Evolutionary conservation across 2,888 invertebrate genomes (phyloP).

Genomic region (Ypsolopha sequella): DNA sequence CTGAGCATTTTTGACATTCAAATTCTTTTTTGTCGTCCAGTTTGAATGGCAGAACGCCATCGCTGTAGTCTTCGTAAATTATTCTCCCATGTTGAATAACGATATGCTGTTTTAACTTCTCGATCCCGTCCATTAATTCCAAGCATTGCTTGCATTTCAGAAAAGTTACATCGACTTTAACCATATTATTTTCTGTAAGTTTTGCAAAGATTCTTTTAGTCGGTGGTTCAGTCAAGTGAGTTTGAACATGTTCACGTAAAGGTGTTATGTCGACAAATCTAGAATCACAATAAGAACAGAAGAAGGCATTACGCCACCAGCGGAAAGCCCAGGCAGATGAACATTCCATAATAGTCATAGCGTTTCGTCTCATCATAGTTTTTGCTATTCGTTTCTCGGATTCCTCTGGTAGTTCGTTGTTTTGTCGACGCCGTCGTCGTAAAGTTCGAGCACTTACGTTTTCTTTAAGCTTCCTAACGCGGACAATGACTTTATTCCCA

Average conservation of each 20-base stretch:
- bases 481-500: constrained; percentile 10
- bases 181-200: constrained; percentile 54
- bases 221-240: constrained; percentile 34
- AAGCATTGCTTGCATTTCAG: constrained; percentile 43
- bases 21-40: constrained; percentile 29
- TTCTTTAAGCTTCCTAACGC: constrained; percentile 51
- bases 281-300: constrained; percentile 49
- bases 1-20: constrained; percentile 44
- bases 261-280: constrained; percentile 40
- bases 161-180: constrained; percentile 50
- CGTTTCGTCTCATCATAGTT: constrained; percentile 59
- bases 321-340: constrained; percentile 61
- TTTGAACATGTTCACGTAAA: constrained; percentile 30
- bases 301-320: constrained; percentile 52
- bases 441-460: constrained; percentile 53
- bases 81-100: constrained; percentile 26
- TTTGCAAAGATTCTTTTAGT: constrained; percentile 46
- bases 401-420: constrained; percentile 53
- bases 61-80: constrained; percentile 35
- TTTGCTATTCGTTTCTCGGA: constrained; percentile 51
- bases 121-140: constrained; percentile 24
- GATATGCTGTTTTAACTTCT: constrained; percentile 42
- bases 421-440: constrained; percentile 52
- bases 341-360: constrained; percentile 42
- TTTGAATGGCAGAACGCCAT: constrained; percentile 55